Conservation (phyloP, 2,113 vertebrate species). For the Coregonus clupeaformis region DNA sequence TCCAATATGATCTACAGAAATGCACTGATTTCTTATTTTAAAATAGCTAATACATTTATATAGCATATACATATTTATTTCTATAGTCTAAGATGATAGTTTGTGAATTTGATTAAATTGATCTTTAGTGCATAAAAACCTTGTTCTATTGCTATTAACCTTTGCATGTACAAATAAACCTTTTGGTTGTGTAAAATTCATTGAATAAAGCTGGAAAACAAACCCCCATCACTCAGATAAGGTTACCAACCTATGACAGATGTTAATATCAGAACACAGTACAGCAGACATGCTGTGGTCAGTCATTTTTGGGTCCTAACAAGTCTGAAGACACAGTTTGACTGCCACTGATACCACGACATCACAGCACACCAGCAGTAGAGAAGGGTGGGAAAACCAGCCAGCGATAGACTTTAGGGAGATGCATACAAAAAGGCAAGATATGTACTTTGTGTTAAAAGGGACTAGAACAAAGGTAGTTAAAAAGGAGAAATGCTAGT, state of each 20-base stretch:
- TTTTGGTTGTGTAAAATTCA: not conserved
- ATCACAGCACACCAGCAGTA: not conserved
- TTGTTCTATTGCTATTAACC: not conserved
- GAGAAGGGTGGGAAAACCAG: not conserved
- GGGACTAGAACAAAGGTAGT: not conserved
- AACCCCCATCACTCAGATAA: not conserved
- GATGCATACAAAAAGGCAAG: not conserved
- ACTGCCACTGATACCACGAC: not conserved
- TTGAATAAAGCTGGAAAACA: not conserved
- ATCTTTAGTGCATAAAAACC: constrained; percentile 7
- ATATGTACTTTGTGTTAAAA: not conserved
- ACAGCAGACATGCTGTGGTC: not conserved
- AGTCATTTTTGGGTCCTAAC: not conserved
- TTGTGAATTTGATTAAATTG: not conserved
- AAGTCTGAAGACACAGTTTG: not conserved
- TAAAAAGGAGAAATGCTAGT: not conserved
- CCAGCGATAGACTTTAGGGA: not conserved
- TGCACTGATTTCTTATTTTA: not conserved
- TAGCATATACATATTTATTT: not conserved
- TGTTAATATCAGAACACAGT: not conserved
- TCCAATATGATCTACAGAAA: constrained; percentile 7
- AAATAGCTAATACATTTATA: constrained; percentile 10
- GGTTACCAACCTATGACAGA: not conserved
- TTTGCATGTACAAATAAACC: not conserved
- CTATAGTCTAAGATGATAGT: not conserved